Base-by-base conservation (phyloP, 2,888 invertebrate species). In the Malacosoma neustria region DNA sequence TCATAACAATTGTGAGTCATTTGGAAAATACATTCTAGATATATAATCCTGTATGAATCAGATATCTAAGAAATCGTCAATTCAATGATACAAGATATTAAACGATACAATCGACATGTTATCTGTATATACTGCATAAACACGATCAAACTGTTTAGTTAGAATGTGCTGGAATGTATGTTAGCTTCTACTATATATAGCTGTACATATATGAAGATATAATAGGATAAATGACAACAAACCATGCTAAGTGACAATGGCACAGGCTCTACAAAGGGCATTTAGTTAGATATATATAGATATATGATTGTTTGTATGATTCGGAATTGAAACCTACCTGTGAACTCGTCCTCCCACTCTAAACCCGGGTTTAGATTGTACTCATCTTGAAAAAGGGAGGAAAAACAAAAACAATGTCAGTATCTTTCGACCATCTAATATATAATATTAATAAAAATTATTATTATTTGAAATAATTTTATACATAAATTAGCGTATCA, bases 261-360 rank as follows among this genome's bases (percentile, higher is more conserved):
- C 79, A 74, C 74, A 79, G 82, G 85, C 80, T 77, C 77, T 79
- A 80, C 77, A 57, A 63, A 74, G 80, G 81, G 76, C 72, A 65
- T 69, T 74, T 71, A 74, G 72, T 76, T 64, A 22, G 5, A 22
- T 22, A 22, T 2, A 22, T 22, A 22, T 22, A 22, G 22, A 22
- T 22, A 22, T 22, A 70, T 74, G 72, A 70, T 65, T 69, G 72
- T 69, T 62, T 73, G 66, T 62, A 74, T 75, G 79, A 72, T 75
- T 75, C 82, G 70, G 77, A 76, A 54, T 85, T 75, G 79, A 84
- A 89, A 93, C 96, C 95, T 97, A 97, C 97, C 96, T 97, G 96
- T 95, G 89, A 97, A 97, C 90, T 97, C 97, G 95, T 97, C 97
- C 93, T 97, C 97, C 97, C 97, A 97, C 90, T 97, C 97, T 96